A percentile compares a stretch with the other conserved stretches of the same genome.
phyloP scores from a whole-genome alignment of 2,113 vertebrate species.

The human (Homo sapiens) region GRCh38 chrY:16976001-16976500 shows the following conservation, averaged over 20 bases:
- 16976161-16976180: neutral
- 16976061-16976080: neutral
- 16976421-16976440: neutral
- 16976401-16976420: neutral
- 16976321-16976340: neutral
- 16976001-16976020: neutral
- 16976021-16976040: neutral
- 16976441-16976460: neutral
- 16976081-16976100: neutral
- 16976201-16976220: neutral
- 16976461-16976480: neutral
- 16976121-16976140: neutral
- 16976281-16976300: neutral
- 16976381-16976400: neutral
- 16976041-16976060: neutral
- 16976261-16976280: neutral
- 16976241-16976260: neutral
- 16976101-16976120: neutral
- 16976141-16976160: neutral
- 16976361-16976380: neutral
- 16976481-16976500: neutral
- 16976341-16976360: neutral
- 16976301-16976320: neutral
- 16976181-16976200: neutral
- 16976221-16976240: neutral